These are phyloP conservation scores for Parascotia fuliginaria DNA, from an alignment of 2,888 invertebrate genomes.

Conservation along the genomic window DNA sequence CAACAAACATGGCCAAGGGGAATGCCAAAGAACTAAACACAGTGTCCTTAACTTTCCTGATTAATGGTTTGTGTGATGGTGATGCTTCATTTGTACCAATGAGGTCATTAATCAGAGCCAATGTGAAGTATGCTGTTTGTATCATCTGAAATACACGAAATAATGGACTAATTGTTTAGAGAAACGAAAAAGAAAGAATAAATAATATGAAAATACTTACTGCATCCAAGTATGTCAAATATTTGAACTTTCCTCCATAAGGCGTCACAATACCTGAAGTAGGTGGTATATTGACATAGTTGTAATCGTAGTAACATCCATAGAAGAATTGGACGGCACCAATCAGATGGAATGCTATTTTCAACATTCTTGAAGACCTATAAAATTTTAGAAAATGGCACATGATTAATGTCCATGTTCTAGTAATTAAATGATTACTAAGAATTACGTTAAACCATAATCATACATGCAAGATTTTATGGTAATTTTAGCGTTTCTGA, in stretches of 20 bases:
- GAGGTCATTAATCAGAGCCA: conserved; percentile 91
- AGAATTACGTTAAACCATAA: too few species aligned
- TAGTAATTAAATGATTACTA: too few species aligned
- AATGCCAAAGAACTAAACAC: conserved; percentile 90
- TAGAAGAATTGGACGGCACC: conserved; percentile 88
- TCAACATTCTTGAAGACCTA: conserved; percentile 53
- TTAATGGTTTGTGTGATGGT: conserved; percentile 87
- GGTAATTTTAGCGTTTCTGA: too few species aligned
- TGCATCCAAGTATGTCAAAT: conserved; percentile 92
- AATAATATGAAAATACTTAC: conserved; percentile 82
- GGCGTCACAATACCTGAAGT: conserved; percentile 57
- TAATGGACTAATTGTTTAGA: neutral
- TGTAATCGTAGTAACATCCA: conserved; percentile 89
- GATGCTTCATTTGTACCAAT: conserved; percentile 89
- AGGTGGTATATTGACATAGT: conserved; percentile 87
- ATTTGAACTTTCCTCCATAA: conserved; percentile 93
- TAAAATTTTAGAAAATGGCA: too few species aligned
- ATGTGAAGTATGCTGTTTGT: conserved; percentile 91
- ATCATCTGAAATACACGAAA: conserved; percentile 86
- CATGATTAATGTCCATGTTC: neutral
- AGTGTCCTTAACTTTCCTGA: conserved; percentile 89
- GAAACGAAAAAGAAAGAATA: neutral
- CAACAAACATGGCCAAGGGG: conserved; percentile 94
- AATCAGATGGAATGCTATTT: conserved; percentile 83
- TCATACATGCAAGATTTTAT: too few species aligned